Conservation (phyloP, 2,797 vertebrate genomes). For the Heterohyrax brucei region DNA sequence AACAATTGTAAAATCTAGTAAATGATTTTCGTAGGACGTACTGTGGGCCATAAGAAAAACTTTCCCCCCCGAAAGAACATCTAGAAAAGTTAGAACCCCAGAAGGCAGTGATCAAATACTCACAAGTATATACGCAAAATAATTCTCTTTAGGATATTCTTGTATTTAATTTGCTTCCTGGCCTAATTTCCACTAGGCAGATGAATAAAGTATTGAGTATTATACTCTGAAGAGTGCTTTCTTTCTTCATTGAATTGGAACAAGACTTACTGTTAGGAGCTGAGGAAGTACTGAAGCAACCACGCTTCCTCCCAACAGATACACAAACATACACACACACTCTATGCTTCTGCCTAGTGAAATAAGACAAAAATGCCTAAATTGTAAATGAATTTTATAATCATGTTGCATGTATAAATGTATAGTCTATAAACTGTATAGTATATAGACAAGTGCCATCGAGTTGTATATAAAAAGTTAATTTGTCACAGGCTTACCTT, state of each 20-base stretch:
- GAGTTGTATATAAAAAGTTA: not conserved
- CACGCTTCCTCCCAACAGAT: not conserved
- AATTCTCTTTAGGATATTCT: not conserved
- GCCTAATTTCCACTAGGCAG: not conserved
- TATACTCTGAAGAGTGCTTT: constrained; percentile 64
- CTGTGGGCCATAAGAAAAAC: not conserved
- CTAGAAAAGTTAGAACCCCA: not conserved
- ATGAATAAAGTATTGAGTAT: constrained; percentile 58
- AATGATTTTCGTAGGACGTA: not conserved
- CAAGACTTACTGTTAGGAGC: constrained; percentile 15
- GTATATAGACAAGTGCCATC: too few species aligned
- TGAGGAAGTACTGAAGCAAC: not conserved
- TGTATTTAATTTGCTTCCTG: constrained; percentile 25
- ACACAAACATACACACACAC: not conserved
- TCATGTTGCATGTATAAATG: not conserved
- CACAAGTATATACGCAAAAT: not conserved
- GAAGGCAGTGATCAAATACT: not conserved
- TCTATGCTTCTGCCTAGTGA: not conserved
- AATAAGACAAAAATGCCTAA: not conserved
- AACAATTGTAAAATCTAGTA: not conserved
- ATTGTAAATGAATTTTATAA: not conserved
- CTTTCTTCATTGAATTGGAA: constrained; percentile 31
- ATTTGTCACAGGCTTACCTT: not conserved
- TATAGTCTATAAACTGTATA: not conserved
- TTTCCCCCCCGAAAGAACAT: not conserved